Base-by-base conservation (phyloP, 2,888 invertebrate genomes). In the Lissocephala sabroskyi region DNA sequence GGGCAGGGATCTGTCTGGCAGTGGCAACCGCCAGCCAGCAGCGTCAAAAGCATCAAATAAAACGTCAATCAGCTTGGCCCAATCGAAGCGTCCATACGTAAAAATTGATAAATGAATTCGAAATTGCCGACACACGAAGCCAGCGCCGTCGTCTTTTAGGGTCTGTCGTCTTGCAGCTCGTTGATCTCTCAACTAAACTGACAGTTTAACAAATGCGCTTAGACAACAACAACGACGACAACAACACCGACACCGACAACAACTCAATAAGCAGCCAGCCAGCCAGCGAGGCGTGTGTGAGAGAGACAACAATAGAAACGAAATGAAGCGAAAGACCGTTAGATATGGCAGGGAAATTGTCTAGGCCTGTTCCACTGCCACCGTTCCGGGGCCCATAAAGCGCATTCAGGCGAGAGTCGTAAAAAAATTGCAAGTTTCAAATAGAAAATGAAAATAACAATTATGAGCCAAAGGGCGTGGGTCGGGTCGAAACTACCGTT, bases 181-280 rank as follows among this genome's bases (percentile, higher is more conserved):
- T 32, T 32, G 37, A 37, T 18, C 32, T 42, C 32, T 32, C 18
- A 42, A 42, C 29, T 42, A 30, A n/a, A n/a, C 42, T 42, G 42
- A 32, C 32, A 42, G 42, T 32, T 32, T 19, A 30, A 42, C 42
- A 42, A 42, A 42, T 42, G 16, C 17, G 29, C 32, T 42, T 42
- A 30, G 35, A 29, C 46, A n/a, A n/a, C n/a, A n/a, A n/a, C n/a
- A n/a, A n/a, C n/a, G n/a, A n/a, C n/a, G n/a, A n/a, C n/a, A n/a
- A n/a, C n/a, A n/a, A n/a, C n/a, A n/a, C n/a, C n/a, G n/a, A n/a
- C n/a, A n/a, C n/a, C n/a, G n/a, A n/a, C n/a, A n/a, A n/a, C n/a
- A 42, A 45, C 14, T 39, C 32, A 26, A 45, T 45, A 44, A 16
- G 42, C 28, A 45, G 41, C 36, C 41, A 45, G 41, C 41, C 35